Base-by-base conservation (phyloP, 2,113 vertebrate genomes). In the Polypterus senegalus region DNA sequence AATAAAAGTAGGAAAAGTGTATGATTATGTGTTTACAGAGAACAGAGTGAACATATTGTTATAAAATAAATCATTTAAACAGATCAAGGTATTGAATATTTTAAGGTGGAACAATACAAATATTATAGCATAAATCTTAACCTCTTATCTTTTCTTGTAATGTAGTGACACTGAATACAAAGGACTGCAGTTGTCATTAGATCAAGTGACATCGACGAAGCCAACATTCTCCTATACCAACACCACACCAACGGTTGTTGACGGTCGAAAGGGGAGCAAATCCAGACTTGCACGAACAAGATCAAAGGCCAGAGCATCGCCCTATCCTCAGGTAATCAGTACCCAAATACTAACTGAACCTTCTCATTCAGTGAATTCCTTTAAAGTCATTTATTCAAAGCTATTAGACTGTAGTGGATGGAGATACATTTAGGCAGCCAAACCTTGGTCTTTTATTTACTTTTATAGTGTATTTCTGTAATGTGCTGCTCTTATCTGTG, bases 81-180 rank as follows among this genome's bases (percentile, higher is more conserved):
- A 27, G 27, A 27, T 27, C 27, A 27, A 27, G 27, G 27, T 27
- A 27, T 27, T 27, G 27, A 27, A 27, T 27, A 27, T 27, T 27
- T 27, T 27, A 27, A 27, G 27, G 27, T 27, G 27, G 27, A 27
- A 2, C 27, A 27, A 27, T 27, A 27, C 27, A 27, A 27, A 27
- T 27, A 27, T n/a, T 66, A 59, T 46, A 59, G 71, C 72, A 63
- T 63, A 63, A 67, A 71, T 62, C 73, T 73, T 65, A 68, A 62
- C 6, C 67, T 79, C 67, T 77, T 47, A 66, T 60, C 70, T 83
- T 65, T 75, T 61, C 46, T 49, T 75, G 67, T 71, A 78, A 46
- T 74, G 60, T 70, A 99, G 96, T 79, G 93, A 99, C 70, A 94
- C 91, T 0, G 94, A 99, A 74, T 97, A 97, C 65, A 97, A 97